Percentiles rank a stretch among this genome's conserved stretches.
These are phyloP conservation scores for Channa argus DNA, from an alignment of 2,113 vertebrate genomes.

Conservation along the genomic window DNA sequence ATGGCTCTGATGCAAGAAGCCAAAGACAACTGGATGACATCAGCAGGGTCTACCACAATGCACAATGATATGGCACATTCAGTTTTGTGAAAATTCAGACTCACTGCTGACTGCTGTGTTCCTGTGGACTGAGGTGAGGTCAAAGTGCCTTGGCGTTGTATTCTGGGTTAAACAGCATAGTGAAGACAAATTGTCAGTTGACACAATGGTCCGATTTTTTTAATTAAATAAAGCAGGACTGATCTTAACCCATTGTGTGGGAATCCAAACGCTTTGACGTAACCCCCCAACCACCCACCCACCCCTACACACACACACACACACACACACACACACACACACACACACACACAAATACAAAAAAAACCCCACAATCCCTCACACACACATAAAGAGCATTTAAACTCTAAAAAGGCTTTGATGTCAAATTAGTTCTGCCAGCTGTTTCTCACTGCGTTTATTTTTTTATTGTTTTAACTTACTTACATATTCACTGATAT, in stretches of 20 bases:
- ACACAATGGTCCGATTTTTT: neutral
- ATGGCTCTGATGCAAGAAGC: slow-evolving; percentile 45
- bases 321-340: too few relatives aligned
- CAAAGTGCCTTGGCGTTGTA: slow-evolving; percentile 3
- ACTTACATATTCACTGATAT: too few relatives aligned
- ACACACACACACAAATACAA: too few relatives aligned
- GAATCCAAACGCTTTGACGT: slow-evolving; percentile 8
- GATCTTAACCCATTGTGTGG: neutral
- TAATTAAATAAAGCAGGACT: neutral
- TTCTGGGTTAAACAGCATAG: neutral
- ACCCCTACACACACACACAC: too few relatives aligned
- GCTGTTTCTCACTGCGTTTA: too few relatives aligned
- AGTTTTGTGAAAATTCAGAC: slow-evolving; percentile 32
- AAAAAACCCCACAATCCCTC: too few relatives aligned
- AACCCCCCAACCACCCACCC: too few relatives aligned
- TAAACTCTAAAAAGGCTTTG: too few relatives aligned
- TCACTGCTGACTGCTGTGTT: slow-evolving; percentile 4
- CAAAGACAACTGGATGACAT: slow-evolving; percentile 56
- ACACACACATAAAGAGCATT: neutral
- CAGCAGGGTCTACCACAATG: slow-evolving; percentile 47
- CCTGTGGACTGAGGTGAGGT: neutral
- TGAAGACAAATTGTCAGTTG: neutral
- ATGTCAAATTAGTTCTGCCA: too few relatives aligned
- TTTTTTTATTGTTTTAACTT: too few relatives aligned
- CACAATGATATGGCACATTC: slow-evolving; percentile 6